Base-by-base conservation (phyloP, 2,113 vertebrate genomes). In the Astatotilapia flaviijosephi region DNA sequence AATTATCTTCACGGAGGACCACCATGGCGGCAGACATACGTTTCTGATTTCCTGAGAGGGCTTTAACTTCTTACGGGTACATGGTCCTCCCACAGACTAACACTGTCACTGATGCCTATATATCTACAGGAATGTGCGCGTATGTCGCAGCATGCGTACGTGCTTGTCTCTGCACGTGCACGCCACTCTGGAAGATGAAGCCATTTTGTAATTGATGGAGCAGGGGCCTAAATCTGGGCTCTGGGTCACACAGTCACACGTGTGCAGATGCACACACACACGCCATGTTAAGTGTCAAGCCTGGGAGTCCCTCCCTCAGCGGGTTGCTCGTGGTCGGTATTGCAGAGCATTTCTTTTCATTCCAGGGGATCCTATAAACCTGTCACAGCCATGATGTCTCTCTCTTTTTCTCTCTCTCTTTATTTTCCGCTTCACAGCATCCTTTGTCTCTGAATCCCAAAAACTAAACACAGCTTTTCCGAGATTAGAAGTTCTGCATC, bases 1-100 rank as follows among this genome's bases (percentile, higher is more conserved):
- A 95, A 96, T 97, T 96, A 94, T 96, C 91, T 94, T 96, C 94
- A 31, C 92, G 33, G 56, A 91, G 92, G 98, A 98, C 98, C 98
- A 98, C 98, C 98, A 84, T 92, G 96, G 90, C 94, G 90, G 95
- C 91, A 92, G 17, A 96, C 97, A 98, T 97, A 97, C 96, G 97
- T 96, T 98, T 98, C 96, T 97, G 97, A 97, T 98, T 98, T 97
- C 93, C 91, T 95, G 94, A 88, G 91, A 95, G 97, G 97, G 97
- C 89, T 97, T 97, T 96, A 96, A 96, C 96, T 97, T 97, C 96
- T 94, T 95, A 97, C 95, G 96, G 97, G 95, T 97, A 97, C 96
- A 96, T 88, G 96, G 93, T 96, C 96, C 97, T 98, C 97, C 97
- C 96, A 96, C 96, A 80, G 83, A 95, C 94, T 89, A 89, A 95